Evolutionary conservation across 1,140 invertebrate species (phyloP).

Genomic region (Manduca sexta): DNA sequence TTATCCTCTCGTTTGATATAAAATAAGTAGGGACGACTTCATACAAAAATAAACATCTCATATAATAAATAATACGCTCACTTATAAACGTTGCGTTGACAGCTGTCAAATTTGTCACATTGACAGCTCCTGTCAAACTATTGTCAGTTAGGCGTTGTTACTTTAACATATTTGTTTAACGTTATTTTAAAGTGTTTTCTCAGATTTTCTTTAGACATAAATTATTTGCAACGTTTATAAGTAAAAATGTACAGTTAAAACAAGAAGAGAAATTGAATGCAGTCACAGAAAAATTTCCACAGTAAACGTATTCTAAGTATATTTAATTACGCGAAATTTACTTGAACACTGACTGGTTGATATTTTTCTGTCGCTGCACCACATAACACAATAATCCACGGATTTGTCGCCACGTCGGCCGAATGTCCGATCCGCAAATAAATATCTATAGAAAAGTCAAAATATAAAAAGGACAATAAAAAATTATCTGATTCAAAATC

Average conservation of each 20-base stretch:
- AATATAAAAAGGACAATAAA: constrained; percentile 22
- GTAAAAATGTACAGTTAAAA: not conserved
- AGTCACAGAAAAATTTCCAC: not conserved
- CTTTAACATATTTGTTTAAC: no score
- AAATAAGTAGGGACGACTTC: constrained; percentile 30
- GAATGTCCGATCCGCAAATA: not conserved
- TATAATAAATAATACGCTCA: constrained; percentile 57
- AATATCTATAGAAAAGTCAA: constrained; percentile 21
- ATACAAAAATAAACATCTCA: constrained; percentile 26
- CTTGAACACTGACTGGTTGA: no score
- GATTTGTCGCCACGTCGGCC: no score
- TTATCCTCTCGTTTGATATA: constrained; percentile 55
- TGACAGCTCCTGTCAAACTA: no score
- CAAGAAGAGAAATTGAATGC: not conserved
- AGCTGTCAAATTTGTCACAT: not conserved
- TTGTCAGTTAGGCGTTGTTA: not conserved
- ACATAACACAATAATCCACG: no score
- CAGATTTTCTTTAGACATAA: no score
- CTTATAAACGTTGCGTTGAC: constrained; percentile 12
- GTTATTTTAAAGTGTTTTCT: no score
- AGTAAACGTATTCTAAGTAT: not conserved
- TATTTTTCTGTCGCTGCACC: no score
- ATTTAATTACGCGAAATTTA: no score
- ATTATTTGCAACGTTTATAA: constrained; percentile 20
- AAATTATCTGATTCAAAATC: constrained; percentile 51